Base-by-base conservation (phyloP, 1,140 invertebrate species). In the Neoseiulus cucumeris region DNA sequence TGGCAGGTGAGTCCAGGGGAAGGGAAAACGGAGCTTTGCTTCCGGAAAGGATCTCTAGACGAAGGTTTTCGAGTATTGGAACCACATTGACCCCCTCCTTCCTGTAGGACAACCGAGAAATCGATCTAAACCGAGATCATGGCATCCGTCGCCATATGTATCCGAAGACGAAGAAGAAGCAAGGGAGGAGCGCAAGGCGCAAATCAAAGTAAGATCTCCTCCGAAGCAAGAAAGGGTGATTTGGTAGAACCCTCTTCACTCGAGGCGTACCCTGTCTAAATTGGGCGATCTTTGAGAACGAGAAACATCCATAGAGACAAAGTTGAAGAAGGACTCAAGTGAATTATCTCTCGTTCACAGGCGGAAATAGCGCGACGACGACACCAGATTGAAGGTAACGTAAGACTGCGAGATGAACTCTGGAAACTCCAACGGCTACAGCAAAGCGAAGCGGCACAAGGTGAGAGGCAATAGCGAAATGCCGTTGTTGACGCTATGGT, bases 81-180 rank as follows among this genome's bases (percentile, higher is more conserved):
- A n/a, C n/a, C n/a, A n/a, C n/a, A n/a, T n/a, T n/a, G n/a, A n/a
- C n/a, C n/a, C 5, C 33, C 17, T 14, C 22, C 33, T 39, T 9
- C 9, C 4, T 39, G 4, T 9, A 17, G 51, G 51, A 25, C 51
- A 59, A 25, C 25, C 51, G 51, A 59, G 51, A 33, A 59, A 33
- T 59, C 51, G 51, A 18, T 59, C 51, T 14, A 80, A 80, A 66
- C 77, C 80, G 1, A 76, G 79, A 20, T 82, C 80, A 7, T 82
- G 80, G 80, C 79, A 82, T 68, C 80, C 81, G 2, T 81, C 80
- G 0, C 81, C 80, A 5, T 80, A 80, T 66, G 66, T 65, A 20
- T 59, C 51, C 14, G 51, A 59, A 59, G 51, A 59, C 22, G 51
- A 59, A 33, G 51, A 59, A 59, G 51, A 59, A 29, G 51, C 51